Base-by-base conservation (phyloP, 1,140 invertebrate genomes). In the Mizuhopecten yessoensis region DNA sequence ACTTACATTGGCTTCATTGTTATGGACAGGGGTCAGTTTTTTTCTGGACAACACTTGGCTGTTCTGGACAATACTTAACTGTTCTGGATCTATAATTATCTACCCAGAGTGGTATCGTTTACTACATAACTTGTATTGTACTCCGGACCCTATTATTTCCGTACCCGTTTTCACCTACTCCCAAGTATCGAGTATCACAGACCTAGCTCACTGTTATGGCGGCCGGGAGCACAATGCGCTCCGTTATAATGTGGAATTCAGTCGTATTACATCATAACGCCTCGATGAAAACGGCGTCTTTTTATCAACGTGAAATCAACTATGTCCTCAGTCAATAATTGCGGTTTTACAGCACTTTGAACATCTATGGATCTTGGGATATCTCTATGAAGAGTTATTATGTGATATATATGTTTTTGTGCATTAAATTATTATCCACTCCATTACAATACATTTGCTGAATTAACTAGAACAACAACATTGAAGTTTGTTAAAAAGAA, bases 1-100 rank as follows among this genome's bases (percentile, higher is more conserved):
- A 75, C n/a, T 29, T 29, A 29, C 57, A 75, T 7, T 23, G 45
- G 20, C 3, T 29, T 29, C 57, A 29, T 75, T 75, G 57, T 75
- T 29, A 29, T 75, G 57, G 57, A 75, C 57, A 75, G n/a, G 57
- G 57, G 57, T 75, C 57, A 75, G 57, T 75, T 75, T 45, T n/a
- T n/a, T 75, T 75, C 57, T 29, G 57, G 57, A 75, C 57, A 75
- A 7, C 5, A 75, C 57, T 17, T 75, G 57, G 17, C 29, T 75
- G 57, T 75, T 17, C n/a, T n/a, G n/a, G n/a, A n/a, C 57, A 75
- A 7, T 7, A 75, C 57, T 17, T 75, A n/a, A 29, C 29, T 75
- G 57, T 75, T 17, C 57, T 9, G 3, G 7, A 5, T 17, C 57
- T 75, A 75, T 75, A 75, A 75, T 75, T 75, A 29, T 5, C 57